Conservation (phyloP, 2,888 invertebrate species). For the Lepidochitona cinerea region DNA sequence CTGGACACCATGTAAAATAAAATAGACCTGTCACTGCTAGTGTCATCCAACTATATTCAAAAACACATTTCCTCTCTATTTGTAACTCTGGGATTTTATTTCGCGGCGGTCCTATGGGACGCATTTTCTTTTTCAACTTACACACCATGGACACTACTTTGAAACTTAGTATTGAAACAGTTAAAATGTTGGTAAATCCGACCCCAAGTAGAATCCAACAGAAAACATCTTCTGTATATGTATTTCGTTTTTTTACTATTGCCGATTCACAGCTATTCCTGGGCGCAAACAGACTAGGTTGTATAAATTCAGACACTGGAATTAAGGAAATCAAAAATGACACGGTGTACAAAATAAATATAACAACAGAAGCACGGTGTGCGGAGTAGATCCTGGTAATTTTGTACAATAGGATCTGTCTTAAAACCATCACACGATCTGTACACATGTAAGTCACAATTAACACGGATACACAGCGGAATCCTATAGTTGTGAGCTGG, state of each 20-base stretch:
- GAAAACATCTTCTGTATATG: constrained; percentile 35
- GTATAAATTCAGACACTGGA: constrained; percentile 48
- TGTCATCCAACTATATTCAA: constrained; percentile 26
- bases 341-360: constrained; percentile 35
- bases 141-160: constrained; percentile 26
- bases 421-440: constrained; percentile 33
- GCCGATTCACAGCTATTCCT: constrained; percentile 43
- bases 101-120: neutral
- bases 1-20: constrained; percentile 46
- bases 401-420: constrained; percentile 18
- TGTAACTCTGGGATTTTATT: constrained; percentile 8
- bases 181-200: constrained; percentile 41
- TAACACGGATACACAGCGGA: constrained; percentile 43
- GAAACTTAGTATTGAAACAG: constrained; percentile 24
- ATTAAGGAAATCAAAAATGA: constrained; percentile 43
- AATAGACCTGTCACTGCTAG: constrained; percentile 33
- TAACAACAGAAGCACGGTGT: constrained; percentile 28
- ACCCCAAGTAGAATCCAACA: constrained; percentile 39
- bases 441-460: constrained; percentile 48
- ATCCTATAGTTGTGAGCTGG: constrained; percentile 51
- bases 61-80: neutral
- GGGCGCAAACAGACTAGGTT: constrained; percentile 39
- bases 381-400: neutral
- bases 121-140: constrained; percentile 20
- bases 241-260: constrained; percentile 36